Evolutionary conservation across 2,888 invertebrate genomes (phyloP), one percentile per base, ranked within the genome.

Genomic region (Antitype chi): DNA sequence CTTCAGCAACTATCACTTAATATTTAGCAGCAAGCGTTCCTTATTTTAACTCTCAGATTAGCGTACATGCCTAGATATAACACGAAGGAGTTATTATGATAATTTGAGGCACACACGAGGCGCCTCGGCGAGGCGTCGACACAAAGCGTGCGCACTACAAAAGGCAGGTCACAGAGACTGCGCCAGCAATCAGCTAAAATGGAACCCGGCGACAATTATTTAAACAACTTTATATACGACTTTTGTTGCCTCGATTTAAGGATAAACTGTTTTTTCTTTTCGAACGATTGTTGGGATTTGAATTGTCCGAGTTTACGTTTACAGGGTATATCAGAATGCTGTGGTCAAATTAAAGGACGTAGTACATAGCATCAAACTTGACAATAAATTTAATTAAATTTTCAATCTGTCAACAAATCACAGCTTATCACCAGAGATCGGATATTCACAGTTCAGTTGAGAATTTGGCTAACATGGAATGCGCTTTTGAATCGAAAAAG

Each of bases 161-260:
- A 89, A 87, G 89, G 83, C 87, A 85, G 91, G 90, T 90, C 88
- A 86, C 89, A 87, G 70, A 76, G 83, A 70, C 84, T 79, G 77
- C 89, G 87, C 68, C 91, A 87, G 91, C 93, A 94, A 94, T 94
- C 94, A 93, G 90, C 92, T 93, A 93, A 93, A 93, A 93, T 90
- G 91, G 70, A 76, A 76, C 64, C 76, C 70, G 84, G 78, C 85
- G 80, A 86, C 86, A 84, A 89, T 90, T 87, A 90, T 90, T 87
- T 88, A 87, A 90, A 91, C 89, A 86, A 89, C 89, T 89, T 90
- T 90, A 88, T 86, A 66, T 79, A 72, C 59, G 68, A 74, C 66
- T 78, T 82, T 83, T 86, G 85, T 88, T 84, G 75, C 73, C 74
- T 81, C 76, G 79, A 81, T 80, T 87, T 80, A 75, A 80, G 63